Evolutionary conservation across 1,140 invertebrate genomes (phyloP).

Genomic region (Archivesica marissinica): DNA sequence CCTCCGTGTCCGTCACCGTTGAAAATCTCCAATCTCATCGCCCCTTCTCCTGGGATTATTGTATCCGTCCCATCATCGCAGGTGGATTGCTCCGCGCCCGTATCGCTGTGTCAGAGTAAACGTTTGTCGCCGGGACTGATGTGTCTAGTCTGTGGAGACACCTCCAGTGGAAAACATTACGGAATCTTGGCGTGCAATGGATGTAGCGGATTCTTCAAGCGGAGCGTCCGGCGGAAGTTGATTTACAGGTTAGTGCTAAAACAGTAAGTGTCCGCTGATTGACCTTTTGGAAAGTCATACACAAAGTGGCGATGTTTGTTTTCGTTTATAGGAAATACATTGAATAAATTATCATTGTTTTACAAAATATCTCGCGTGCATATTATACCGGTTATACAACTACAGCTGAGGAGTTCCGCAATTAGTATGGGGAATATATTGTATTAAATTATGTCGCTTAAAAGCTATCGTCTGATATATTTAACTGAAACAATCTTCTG

Average conservation of each 20-base stretch:
- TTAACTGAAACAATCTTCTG: too few species aligned
- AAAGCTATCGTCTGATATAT: too few species aligned
- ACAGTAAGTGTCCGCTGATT: too few species aligned
- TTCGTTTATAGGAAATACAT: too few species aligned
- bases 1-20: conserved; percentile 56
- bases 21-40: conserved; percentile 55
- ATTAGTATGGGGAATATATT: too few species aligned
- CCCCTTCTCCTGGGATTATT: conserved; percentile 40
- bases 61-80: conserved; percentile 43
- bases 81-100: not conserved
- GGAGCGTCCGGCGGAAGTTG: conserved; percentile 97
- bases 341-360: too few species aligned
- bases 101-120: conserved; percentile 67
- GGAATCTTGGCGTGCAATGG: conserved; percentile 99
- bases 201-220: conserved; percentile 99
- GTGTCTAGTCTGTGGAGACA: conserved; percentile 98
- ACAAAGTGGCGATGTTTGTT: too few species aligned
- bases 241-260: conserved; percentile 95
- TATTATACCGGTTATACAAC: too few species aligned
- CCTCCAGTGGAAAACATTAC: conserved; percentile 98
- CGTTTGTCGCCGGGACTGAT: conserved; percentile 81
- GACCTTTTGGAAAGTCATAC: too few species aligned
- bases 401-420: too few species aligned
- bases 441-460: too few species aligned
- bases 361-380: too few species aligned